Conservation (phyloP, 2,113 vertebrate species). For the Pipa parva region DNA sequence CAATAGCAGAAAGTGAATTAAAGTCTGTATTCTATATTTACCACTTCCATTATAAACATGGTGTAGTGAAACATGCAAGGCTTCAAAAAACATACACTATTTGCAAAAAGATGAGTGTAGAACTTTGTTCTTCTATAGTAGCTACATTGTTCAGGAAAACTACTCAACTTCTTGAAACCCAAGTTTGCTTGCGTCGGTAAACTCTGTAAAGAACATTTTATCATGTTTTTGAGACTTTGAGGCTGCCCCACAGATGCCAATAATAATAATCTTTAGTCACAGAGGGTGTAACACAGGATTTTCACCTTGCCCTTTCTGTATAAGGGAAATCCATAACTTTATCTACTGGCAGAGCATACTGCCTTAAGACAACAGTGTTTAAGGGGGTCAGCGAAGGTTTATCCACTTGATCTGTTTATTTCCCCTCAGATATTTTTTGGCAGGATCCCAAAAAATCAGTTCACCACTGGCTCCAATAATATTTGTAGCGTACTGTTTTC, state of each 20-base stretch:
- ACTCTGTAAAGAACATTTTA: constrained; percentile 14
- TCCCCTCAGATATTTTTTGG: constrained; percentile 64
- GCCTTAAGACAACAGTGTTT: constrained; percentile 53
- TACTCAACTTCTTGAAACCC: constrained; percentile 42
- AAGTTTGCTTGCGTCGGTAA: constrained; percentile 3
- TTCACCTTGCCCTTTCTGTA: constrained; percentile 53
- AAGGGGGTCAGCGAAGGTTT: constrained; percentile 54
- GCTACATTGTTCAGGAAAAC: constrained; percentile 56
- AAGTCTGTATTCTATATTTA: too few species aligned
- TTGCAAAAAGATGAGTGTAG: too few species aligned
- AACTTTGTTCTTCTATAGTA: constrained; percentile 42
- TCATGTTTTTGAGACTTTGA: constrained; percentile 49
- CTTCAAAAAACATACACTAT: neutral
- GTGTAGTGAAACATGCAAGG: too few species aligned
- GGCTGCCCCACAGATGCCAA: constrained; percentile 50
- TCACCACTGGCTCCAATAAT: constrained; percentile 48
- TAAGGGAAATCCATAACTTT: constrained; percentile 58
- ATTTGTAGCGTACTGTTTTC: constrained; percentile 54
- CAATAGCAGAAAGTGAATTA: too few species aligned
- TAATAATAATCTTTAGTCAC: constrained; percentile 65
- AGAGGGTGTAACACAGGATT: constrained; percentile 58
- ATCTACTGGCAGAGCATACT: constrained; percentile 42
- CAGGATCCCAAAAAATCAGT: constrained; percentile 54
- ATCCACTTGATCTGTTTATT: constrained; percentile 53
- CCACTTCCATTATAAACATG: too few species aligned